A percentile compares a stretch with the other conserved stretches of the same genome.
Conservation (phyloP, 2,113 vertebrate genomes). For the Oryzias curvinotus region DNA sequence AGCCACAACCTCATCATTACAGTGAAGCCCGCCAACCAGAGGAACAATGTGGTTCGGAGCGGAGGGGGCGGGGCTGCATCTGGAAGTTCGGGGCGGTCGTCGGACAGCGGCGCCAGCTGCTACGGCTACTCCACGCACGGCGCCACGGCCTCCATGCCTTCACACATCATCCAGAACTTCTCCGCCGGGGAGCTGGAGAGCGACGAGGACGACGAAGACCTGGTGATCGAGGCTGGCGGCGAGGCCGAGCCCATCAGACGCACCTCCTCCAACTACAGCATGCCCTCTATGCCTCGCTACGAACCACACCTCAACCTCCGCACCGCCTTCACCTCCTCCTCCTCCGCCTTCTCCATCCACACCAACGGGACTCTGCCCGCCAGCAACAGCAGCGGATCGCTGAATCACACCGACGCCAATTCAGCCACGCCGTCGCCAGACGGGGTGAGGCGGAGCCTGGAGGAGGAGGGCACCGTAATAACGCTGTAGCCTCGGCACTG, state of each 20-base stretch:
- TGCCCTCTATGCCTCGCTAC: conserved; percentile 80
- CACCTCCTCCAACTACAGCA: conserved; percentile 72
- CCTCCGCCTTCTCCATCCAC: conserved; percentile 30
- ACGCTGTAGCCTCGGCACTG: conserved; percentile 82
- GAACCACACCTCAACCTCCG: conserved; percentile 83
- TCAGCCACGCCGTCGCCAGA: conserved; percentile 42
- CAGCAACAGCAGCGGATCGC: conserved; percentile 64
- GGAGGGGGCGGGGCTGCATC: conserved; percentile 81
- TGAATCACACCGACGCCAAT: conserved; percentile 50
- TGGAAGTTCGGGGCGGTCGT: conserved; percentile 92
- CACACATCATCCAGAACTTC: conserved; percentile 81
- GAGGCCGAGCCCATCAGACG: conserved; percentile 78
- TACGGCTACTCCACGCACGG: conserved; percentile 73
- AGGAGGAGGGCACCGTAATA: conserved; percentile 96
- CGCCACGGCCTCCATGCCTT: conserved; percentile 37
- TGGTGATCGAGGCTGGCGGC: conserved; percentile 85
- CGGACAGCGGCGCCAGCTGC: conserved; percentile 85
- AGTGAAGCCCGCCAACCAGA: conserved; percentile 94
- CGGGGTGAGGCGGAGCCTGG: conserved; percentile 75
- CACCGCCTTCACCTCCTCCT: conserved; percentile 50
- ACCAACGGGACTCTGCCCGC: conserved; percentile 82
- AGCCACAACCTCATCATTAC: conserved; percentile 98
- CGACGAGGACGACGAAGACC: conserved; percentile 87
- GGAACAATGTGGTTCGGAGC: conserved; percentile 90
- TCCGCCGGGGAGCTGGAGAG: conserved; percentile 87